phyloP scores from a whole-genome alignment of 2,797 vertebrate genomes.

The Lacerta agilis region DNA sequence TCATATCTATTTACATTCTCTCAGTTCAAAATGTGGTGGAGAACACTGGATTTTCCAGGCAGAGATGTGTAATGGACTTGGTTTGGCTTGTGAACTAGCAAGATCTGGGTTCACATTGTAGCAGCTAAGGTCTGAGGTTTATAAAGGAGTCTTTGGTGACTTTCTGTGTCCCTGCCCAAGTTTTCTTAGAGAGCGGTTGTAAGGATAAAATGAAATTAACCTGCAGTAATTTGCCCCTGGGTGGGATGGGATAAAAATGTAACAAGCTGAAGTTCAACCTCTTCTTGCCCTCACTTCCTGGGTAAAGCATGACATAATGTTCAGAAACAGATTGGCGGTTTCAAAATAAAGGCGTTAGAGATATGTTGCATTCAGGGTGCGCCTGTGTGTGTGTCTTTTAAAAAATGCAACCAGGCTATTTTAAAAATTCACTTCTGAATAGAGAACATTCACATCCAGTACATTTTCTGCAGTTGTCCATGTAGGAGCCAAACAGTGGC shows the following conservation, averaged over 20 bases:
- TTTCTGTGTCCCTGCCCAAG: neutral
- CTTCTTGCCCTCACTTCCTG: slow-evolving; percentile 11
- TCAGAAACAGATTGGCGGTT: slow-evolving; percentile 68
- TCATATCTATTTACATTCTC: neutral
- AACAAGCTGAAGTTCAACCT: slow-evolving; percentile 14
- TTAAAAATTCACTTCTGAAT: slow-evolving; percentile 65
- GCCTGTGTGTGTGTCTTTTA: slow-evolving; percentile 49
- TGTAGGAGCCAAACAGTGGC: slow-evolving; percentile 51
- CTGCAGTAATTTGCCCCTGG: slow-evolving; percentile 3
- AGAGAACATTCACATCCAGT: slow-evolving; percentile 63
- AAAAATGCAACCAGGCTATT: slow-evolving; percentile 60
- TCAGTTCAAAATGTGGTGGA: neutral
- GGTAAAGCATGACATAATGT: slow-evolving; percentile 59
- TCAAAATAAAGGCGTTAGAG: slow-evolving; percentile 63
- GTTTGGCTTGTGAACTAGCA: neutral
- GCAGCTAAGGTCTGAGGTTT: neutral
- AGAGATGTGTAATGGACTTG: neutral
- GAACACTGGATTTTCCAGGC: too few species aligned
- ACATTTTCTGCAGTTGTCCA: slow-evolving; percentile 49
- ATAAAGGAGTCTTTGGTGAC: neutral
- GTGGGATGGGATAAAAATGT: neutral
- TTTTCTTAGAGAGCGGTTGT: neutral
- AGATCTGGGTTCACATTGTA: neutral
- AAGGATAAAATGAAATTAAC: neutral
- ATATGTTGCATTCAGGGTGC: slow-evolving; percentile 63